These are phyloP conservation scores for Galleria mellonella DNA, from an alignment of 1,140 invertebrate species.

Conservation along the genomic window DNA sequence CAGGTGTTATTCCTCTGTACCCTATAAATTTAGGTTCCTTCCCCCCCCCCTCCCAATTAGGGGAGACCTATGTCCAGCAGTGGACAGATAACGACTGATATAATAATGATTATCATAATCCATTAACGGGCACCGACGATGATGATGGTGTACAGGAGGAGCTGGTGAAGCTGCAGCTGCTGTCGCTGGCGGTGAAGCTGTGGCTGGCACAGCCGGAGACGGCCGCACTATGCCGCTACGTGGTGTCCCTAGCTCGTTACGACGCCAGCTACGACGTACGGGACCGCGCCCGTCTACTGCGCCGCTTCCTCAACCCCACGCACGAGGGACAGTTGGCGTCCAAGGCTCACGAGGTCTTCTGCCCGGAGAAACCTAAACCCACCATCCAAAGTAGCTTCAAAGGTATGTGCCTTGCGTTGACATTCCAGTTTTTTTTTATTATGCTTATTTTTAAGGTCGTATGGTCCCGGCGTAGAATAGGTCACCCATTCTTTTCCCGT, in stretches of 20 bases:
- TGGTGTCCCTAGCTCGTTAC: slow-evolving; percentile 97
- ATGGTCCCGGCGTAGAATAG: not conserved
- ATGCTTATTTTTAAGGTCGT: too few relatives aligned
- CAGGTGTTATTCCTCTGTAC: too few relatives aligned
- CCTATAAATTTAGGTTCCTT: too few relatives aligned
- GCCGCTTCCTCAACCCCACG: slow-evolving; percentile 85
- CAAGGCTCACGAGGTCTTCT: slow-evolving; percentile 89
- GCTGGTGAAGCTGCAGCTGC: slow-evolving; percentile 96
- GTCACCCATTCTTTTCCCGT: too few relatives aligned
- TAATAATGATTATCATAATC: too few relatives aligned
- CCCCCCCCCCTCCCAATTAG: too few relatives aligned
- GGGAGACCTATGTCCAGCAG: too few relatives aligned
- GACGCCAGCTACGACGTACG: slow-evolving; percentile 98
- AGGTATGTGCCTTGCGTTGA: slow-evolving; percentile 35
- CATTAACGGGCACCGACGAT: too few relatives aligned
- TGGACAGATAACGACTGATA: too few relatives aligned
- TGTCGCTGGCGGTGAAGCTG: slow-evolving; percentile 96
- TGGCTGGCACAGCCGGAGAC: slow-evolving; percentile 94
- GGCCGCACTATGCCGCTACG: slow-evolving; percentile 91
- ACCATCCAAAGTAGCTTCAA: slow-evolving; percentile 80
- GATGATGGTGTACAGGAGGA: too few relatives aligned
- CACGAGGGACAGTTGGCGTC: slow-evolving; percentile 75
- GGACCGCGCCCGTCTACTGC: slow-evolving; percentile 92
- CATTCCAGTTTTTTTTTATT: not conserved
- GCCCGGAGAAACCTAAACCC: slow-evolving; percentile 95